These are phyloP conservation scores for Lophius piscatorius DNA, from an alignment of 2,113 vertebrate genomes.

Conservation along the genomic window DNA sequence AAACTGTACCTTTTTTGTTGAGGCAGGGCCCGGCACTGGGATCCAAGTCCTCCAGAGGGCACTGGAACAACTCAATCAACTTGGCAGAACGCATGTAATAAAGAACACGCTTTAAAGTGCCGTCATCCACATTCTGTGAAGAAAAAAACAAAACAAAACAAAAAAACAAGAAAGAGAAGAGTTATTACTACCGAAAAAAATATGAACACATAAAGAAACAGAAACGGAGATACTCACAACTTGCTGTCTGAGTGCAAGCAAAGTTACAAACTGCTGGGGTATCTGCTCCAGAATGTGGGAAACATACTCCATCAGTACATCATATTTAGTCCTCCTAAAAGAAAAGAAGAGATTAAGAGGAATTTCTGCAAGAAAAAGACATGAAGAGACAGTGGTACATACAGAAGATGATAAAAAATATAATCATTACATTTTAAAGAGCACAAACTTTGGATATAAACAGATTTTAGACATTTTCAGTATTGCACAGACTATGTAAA, in stretches of 20 bases:
- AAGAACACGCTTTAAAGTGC: slow-evolving; percentile 85
- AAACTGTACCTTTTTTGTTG: slow-evolving; percentile 91
- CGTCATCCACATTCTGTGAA: slow-evolving; percentile 84
- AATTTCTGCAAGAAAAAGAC: background rate
- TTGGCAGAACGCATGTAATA: slow-evolving; percentile 89
- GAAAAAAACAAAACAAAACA: background rate
- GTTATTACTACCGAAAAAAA: background rate
- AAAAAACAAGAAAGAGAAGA: no score
- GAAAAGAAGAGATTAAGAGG: slow-evolving; percentile 15
- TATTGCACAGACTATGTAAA: no score
- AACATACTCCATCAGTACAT: slow-evolving; percentile 90
- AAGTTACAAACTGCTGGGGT: slow-evolving; percentile 78
- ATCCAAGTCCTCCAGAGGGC: slow-evolving; percentile 86
- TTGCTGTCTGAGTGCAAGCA: slow-evolving; percentile 83
- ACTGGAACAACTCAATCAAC: slow-evolving; percentile 80
- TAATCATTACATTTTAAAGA: background rate
- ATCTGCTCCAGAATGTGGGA: slow-evolving; percentile 82
- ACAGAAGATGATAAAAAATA: background rate
- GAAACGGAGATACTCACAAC: slow-evolving; percentile 81
- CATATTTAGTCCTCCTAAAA: slow-evolving; percentile 90
- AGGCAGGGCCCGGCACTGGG: slow-evolving; percentile 83
- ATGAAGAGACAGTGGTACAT: background rate
- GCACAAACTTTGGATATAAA: no score
- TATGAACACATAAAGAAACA: background rate
- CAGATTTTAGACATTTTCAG: no score